Conservation (phyloP, 2,888 invertebrate genomes). For the Pandemis cinnamomeana region DNA sequence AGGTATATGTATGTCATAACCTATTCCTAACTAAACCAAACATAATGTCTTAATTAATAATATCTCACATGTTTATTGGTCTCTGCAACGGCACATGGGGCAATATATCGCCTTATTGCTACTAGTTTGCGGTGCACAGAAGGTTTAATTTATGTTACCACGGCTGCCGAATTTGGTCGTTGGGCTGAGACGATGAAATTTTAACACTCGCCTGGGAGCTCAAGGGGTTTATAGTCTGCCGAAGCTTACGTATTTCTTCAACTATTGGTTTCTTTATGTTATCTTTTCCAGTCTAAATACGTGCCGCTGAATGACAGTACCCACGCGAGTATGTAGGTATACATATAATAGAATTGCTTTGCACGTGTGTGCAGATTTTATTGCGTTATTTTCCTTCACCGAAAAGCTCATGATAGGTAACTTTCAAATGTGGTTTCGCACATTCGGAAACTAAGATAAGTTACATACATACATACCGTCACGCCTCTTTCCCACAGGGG, state of each 20-base stretch:
- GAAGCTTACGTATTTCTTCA: not conserved
- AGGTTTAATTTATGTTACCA: slow-evolving; percentile 23
- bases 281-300: no score
- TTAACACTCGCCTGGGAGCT: not conserved
- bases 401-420: no score
- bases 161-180: slow-evolving; percentile 9
- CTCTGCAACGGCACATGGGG: slow-evolving; percentile 9
- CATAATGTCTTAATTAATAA: slow-evolving; percentile 24
- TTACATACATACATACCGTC: no score
- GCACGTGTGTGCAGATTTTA: no score
- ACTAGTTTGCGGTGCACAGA: slow-evolving; percentile 18
- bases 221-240: not conserved
- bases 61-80: slow-evolving; percentile 16
- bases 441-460: no score
- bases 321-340: no score
- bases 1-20: slow-evolving; percentile 5
- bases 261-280: no score
- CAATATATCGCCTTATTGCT: slow-evolving; percentile 26
- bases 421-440: no score
- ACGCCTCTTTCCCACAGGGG: no score
- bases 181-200: slow-evolving; percentile 6
- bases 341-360: no score
- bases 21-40: not conserved
- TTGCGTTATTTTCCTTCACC: no score
- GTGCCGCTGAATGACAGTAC: no score